A percentile compares a stretch with the other conserved stretches of the same genome.
Evolutionary conservation across 2,888 invertebrate genomes (phyloP).

Genomic region (Sipha maydis): DNA sequence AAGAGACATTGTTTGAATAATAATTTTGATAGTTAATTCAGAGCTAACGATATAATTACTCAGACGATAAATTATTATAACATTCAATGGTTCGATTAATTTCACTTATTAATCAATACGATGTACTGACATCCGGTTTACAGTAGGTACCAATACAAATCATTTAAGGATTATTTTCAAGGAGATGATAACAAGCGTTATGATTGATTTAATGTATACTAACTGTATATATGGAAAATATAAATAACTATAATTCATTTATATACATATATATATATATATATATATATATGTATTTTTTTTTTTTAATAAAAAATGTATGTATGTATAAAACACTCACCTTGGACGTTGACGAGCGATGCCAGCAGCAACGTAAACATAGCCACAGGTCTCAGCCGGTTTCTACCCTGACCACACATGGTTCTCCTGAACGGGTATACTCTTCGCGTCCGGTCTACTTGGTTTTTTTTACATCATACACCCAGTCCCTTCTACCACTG

Average conservation of each 20-base stretch:
- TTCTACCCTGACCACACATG: slow-evolving; percentile 42
- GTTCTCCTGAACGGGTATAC: slow-evolving; percentile 20
- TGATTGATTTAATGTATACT: slow-evolving; percentile 24
- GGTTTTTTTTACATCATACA: slow-evolving; percentile 46
- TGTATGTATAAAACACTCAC: slow-evolving; percentile 27
- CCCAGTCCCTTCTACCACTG: slow-evolving; percentile 15
- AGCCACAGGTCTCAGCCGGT: slow-evolving; percentile 11
- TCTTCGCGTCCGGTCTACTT: slow-evolving; percentile 31
- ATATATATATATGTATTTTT: no score
- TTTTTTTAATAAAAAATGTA: not conserved
- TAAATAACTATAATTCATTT: slow-evolving; percentile 5
- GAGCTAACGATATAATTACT: slow-evolving; percentile 1
- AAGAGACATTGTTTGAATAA: not conserved
- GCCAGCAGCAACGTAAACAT: slow-evolving; percentile 43
- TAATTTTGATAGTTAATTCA: not conserved
- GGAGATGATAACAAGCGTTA: not conserved
- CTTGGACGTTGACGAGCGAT: slow-evolving; percentile 32
- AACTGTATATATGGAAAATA: not conserved
- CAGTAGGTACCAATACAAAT: slow-evolving; percentile 16
- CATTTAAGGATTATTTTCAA: not conserved
- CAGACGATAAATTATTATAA: slow-evolving; percentile 16
- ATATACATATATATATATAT: no score
- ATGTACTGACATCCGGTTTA: slow-evolving; percentile 36
- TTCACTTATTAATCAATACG: slow-evolving; percentile 37
- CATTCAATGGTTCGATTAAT: not conserved